Evolutionary conservation across 2,888 invertebrate species (phyloP), one percentile per base, ranked within the genome.

Genomic region (Trichopria drosophilae): DNA sequence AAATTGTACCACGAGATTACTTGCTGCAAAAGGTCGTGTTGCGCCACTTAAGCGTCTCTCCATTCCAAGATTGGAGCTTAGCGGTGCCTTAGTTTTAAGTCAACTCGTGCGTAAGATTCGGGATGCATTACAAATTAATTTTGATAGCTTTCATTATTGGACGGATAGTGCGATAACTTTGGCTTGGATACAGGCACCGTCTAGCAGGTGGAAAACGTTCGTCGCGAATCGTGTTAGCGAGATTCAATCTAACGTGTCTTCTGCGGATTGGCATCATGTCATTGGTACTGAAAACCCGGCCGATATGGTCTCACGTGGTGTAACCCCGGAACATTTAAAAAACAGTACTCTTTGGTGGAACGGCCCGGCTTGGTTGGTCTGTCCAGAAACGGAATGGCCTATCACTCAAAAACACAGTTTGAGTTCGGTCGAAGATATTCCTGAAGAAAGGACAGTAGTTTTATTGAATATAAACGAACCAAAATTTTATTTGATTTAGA

Each of bases 41-140:
- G 32, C 32, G n/a, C 32, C n/a, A 5, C 19, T 34, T 9, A 32
- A 32, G 13, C n/a, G 13, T 10, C 6, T 32, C 6, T 32, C 32
- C 10, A n/a, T n/a, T n/a, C n/a, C n/a, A n/a, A n/a, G n/a, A n/a
- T n/a, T n/a, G n/a, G n/a, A n/a, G n/a, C n/a, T 61, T 7, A 51
- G 53, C 28, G 54, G 42, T 23, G 55, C 57, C 5, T 16, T 32
- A 4, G 13, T 32, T 15, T 13, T 32, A 9, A 13, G 32, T 32
- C 32, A 32, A 13, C 10, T 32, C 6, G 32, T 32, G 13, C 10
- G 13, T 10, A 32, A 32, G n/a, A 6, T 32, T 9, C 12, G 12
- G 9, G 32, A 32, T 6, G 16, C 32, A n/a, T 15, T 32, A 10
- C 3, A 13, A 32, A 13, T 32, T n/a, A 7, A 16, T 5, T 32